A percentile compares a stretch with the other conserved stretches of the same genome.
Evolutionary conservation across 2,797 vertebrate species (phyloP).

Genomic region (Prionace glauca): DNA sequence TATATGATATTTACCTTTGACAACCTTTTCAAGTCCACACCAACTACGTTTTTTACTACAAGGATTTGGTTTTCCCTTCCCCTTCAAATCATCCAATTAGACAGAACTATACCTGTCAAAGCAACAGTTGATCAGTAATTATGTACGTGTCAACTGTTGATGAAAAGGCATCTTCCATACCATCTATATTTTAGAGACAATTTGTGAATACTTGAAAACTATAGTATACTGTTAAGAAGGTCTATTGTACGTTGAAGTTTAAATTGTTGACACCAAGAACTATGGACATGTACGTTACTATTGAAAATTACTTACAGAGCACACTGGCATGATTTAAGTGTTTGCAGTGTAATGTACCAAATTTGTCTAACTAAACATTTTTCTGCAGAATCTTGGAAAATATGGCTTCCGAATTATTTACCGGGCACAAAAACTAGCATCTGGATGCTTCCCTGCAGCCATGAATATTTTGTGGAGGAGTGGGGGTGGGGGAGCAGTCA

Average conservation of each 20-base stretch:
- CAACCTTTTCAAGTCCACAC: background rate
- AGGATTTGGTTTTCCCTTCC: background rate
- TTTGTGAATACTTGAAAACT: background rate
- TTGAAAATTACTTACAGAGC: slow-evolving; percentile 36
- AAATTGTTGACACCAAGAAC: background rate
- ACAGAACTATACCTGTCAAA: background rate
- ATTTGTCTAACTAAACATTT: background rate
- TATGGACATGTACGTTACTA: slow-evolving; percentile 39
- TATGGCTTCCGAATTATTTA: background rate
- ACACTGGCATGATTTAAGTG: slow-evolving; percentile 3
- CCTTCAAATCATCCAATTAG: background rate
- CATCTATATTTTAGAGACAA: background rate
- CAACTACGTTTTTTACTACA: background rate
- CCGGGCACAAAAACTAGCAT: background rate
- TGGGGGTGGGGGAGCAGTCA: too few species aligned
- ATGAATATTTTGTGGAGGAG: background rate
- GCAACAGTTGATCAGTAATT: background rate
- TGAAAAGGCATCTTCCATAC: background rate
- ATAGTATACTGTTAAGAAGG: background rate
- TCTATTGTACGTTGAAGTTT: background rate
- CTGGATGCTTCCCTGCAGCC: too few species aligned
- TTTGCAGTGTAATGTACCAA: background rate
- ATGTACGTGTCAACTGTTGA: background rate
- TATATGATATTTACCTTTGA: background rate
- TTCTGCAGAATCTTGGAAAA: background rate